These are phyloP conservation scores for Catalaphyllia jardinei DNA, from an alignment of 64 coral and sea anemone species.

Conservation along the genomic window DNA sequence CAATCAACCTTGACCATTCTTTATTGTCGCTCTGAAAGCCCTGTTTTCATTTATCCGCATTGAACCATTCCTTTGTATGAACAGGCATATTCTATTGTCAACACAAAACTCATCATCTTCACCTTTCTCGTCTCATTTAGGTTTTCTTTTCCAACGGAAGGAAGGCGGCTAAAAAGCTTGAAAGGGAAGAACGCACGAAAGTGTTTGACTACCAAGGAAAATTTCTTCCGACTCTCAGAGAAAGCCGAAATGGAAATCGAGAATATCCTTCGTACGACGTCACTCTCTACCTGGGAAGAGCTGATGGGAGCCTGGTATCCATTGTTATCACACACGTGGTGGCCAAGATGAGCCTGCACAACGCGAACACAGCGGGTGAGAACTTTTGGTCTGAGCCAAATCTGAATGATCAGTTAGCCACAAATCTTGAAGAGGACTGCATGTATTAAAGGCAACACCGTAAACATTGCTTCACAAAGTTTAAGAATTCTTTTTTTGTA, in stretches of 20 bases:
- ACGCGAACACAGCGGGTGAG: conserved; percentile 32
- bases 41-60: too few relatives aligned
- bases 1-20: too few relatives aligned
- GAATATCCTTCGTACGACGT: conserved; percentile 70
- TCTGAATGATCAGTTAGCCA: conserved; percentile 41
- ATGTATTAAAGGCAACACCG: conserved; percentile 2
- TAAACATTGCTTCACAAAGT: not conserved
- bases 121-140: not conserved
- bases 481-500: not conserved
- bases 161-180: conserved; percentile 45
- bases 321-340: conserved; percentile 84
- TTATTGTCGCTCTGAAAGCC: too few relatives aligned
- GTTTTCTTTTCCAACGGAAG: conserved; percentile 36
- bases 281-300: conserved; percentile 76
- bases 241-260: conserved; percentile 51
- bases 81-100: not conserved
- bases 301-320: conserved; percentile 68
- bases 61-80: too few relatives aligned
- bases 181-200: conserved; percentile 82
- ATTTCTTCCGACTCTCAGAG: conserved; percentile 53
- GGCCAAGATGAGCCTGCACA: conserved; percentile 59
- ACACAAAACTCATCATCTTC: not conserved
- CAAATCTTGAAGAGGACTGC: conserved; percentile 16
- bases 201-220: conserved; percentile 78
- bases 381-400: conserved; percentile 60